Percentiles rank a stretch among this genome's conserved stretches.
Evolutionary conservation across 2,113 vertebrate species (phyloP).

Genomic region (Callocephalon fimbriatum): DNA sequence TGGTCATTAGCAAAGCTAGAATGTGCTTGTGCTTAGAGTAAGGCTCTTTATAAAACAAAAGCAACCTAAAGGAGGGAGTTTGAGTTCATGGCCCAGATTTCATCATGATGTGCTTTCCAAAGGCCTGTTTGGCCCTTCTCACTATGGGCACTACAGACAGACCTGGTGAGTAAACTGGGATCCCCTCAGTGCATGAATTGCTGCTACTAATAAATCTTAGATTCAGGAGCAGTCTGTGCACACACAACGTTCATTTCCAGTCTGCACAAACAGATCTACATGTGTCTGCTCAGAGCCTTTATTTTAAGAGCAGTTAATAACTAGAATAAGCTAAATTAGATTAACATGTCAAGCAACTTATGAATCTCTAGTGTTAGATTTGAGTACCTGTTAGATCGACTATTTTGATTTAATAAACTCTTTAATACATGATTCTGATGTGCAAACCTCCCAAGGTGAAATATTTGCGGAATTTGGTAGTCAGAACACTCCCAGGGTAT

Average conservation of each 20-base stretch:
- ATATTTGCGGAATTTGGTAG: neutral
- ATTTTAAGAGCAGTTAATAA: slow-evolving; percentile 18
- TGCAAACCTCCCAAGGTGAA: neutral
- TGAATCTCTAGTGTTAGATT: neutral
- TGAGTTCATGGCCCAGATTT: neutral
- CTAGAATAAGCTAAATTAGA: slow-evolving; percentile 7
- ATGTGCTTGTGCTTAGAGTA: neutral
- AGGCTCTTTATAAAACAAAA: neutral
- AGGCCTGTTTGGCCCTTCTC: neutral
- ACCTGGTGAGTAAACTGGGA: neutral
- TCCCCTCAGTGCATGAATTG: neutral
- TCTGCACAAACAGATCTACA: neutral
- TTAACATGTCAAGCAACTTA: slow-evolving; percentile 6
- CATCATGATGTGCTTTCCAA: neutral
- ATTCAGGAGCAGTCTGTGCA: neutral
- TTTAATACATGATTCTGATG: fast-evolving
- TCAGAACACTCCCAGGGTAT: neutral
- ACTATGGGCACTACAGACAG: neutral
- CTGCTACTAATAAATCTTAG: neutral
- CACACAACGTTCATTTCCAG: neutral
- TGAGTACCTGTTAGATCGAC: neutral
- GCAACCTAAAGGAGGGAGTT: neutral
- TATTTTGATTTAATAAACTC: neutral
- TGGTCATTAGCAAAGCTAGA: neutral
- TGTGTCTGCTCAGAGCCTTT: neutral